Percentiles rank a stretch among this genome's conserved stretches.
Evolutionary conservation across 2,113 vertebrate genomes (phyloP).

Genomic region (Nesoenas mayeri): DNA sequence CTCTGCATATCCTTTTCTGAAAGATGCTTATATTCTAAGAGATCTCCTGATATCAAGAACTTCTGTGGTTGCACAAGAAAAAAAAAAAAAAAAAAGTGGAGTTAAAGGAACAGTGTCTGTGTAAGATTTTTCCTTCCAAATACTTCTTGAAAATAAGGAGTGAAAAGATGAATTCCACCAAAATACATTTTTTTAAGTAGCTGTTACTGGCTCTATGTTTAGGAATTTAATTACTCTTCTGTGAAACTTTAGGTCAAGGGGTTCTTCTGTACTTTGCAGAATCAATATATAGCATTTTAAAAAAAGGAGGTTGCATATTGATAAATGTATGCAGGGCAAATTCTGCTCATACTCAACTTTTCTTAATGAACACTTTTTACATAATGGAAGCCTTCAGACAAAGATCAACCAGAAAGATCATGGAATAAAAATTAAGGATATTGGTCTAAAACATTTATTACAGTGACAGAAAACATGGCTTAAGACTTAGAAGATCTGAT

Average conservation of each 20-base stretch:
- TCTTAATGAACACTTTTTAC: neutral
- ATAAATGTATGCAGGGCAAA: neutral
- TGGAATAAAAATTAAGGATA: neutral
- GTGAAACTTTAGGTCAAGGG: neutral
- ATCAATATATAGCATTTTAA: neutral
- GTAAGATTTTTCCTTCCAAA: neutral
- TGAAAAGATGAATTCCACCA: neutral
- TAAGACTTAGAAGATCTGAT: neutral
- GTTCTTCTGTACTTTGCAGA: neutral
- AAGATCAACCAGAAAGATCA: neutral
- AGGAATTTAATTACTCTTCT: neutral
- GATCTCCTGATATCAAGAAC: neutral
- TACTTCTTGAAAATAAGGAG: neutral
- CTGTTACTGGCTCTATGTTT: neutral
- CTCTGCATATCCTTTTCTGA: neutral
- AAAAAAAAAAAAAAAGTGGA: neutral
- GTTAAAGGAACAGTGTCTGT: neutral
- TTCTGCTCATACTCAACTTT: neutral
- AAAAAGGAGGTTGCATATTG: neutral
- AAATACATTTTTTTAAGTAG: neutral
- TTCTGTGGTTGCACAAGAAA: neutral
- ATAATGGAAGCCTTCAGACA: neutral
- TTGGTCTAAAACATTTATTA: neutral
- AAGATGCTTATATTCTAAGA: neutral
- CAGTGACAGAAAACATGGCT: neutral